Evolutionary conservation across 2,888 invertebrate genomes (phyloP), one percentile per base, ranked within the genome.

Genomic region (Drosophila aldrichi): DNA sequence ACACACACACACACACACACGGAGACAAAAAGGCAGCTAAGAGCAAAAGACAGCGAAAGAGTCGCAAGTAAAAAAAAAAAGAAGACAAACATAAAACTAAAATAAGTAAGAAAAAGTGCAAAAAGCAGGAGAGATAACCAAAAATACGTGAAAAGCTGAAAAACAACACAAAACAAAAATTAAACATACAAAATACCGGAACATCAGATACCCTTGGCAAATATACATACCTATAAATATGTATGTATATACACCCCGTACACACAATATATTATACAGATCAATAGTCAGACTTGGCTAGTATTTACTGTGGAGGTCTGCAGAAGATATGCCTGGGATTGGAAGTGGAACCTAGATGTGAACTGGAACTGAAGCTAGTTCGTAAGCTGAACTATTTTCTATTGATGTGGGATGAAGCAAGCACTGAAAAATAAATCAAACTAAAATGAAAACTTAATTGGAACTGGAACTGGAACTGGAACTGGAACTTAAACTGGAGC

Each of bases 91-190:
- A 84, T 79, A 77, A 74, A 79, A 79, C 82, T 77, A 82, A 85
- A 82, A 82, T 74, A 85, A 77, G 79, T 82, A 77, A 76, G 70
- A 81, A 76, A 70, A 73, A 63, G 56, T 41, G 66, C 76, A 79
- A 73, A 73, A 79, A 67, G 69, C 64, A 60, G 57, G 66, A 70
- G 52, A 79, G 74, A 79, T 81, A 77, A 69, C 60, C 55, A 43
- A 70, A 62, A 64, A 67, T 43, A 66, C 40, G 54, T 52, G 9
- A 22, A 52, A 36, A 36, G 54, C 10, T 12, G 54, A 59, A 58
- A 34, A 57, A 29, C n/a, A 43, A 48, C 48, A 32, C n/a, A 18
- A 14, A 12, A 22, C 22, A 14, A 52, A 29, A 48, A 18, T 48
- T 16, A n/a, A 22, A 25, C 5, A 16, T 2, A 20, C 16, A 38